Evolutionary conservation across 2,113 vertebrate genomes (phyloP).

Genomic region (Ancistrus triradiatus): DNA sequence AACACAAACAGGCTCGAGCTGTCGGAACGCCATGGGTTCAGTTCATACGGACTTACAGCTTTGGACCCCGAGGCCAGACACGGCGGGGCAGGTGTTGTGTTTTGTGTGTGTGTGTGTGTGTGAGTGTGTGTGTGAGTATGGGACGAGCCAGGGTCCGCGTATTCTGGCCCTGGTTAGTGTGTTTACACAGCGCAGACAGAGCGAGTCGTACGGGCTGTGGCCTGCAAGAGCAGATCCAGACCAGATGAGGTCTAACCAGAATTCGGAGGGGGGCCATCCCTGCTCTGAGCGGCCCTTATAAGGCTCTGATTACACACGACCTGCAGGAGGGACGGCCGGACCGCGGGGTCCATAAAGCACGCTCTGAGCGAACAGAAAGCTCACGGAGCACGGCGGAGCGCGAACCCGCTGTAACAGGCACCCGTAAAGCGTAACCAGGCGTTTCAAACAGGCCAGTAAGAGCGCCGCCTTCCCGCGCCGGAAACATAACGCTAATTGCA

Average conservation of each 20-base stretch:
- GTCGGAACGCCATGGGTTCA: too few relatives aligned
- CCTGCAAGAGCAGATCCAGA: slow-evolving; percentile 64
- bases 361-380: neutral
- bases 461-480: slow-evolving; percentile 2
- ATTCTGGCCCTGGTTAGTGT: slow-evolving; percentile 42
- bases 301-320: slow-evolving; percentile 50
- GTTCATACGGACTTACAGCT: too few relatives aligned
- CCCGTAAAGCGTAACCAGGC: slow-evolving; percentile 54
- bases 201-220: slow-evolving; percentile 35
- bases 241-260: slow-evolving; percentile 58
- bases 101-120: slow-evolving; percentile 12
- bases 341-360: slow-evolving; percentile 4
- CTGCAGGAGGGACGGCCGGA: slow-evolving; percentile 25
- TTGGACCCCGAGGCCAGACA: too few relatives aligned
- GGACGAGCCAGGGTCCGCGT: neutral
- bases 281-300: slow-evolving; percentile 61
- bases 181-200: slow-evolving; percentile 46
- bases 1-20: too few relatives aligned
- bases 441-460: slow-evolving; percentile 42
- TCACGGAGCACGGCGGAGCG: slow-evolving; percentile 20
- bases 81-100: too few relatives aligned
- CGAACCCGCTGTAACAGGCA: slow-evolving; percentile 51
- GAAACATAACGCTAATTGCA: slow-evolving; percentile 40
- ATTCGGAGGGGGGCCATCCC: slow-evolving; percentile 49
- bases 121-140: slow-evolving; percentile 1